A percentile compares a stretch with the other conserved stretches of the same genome.
These are phyloP conservation scores for Recurvirostra avosetta DNA, from an alignment of 2,113 vertebrate species.

Conservation along the genomic window DNA sequence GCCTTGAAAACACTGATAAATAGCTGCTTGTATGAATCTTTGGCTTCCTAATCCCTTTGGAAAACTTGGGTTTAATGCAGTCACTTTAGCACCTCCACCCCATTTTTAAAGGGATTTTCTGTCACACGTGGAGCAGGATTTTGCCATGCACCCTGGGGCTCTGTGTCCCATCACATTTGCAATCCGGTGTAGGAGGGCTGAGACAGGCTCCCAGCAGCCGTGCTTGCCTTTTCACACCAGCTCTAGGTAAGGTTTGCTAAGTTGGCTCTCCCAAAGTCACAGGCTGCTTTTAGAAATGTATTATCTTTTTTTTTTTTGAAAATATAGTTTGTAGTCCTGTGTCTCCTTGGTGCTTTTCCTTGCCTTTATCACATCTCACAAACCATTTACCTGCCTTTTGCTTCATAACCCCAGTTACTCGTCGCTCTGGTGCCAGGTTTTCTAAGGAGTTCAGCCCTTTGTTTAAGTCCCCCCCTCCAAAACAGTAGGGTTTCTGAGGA, in stretches of 20 bases:
- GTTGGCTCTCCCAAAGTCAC: neutral
- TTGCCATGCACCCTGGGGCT: neutral
- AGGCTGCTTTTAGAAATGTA: neutral
- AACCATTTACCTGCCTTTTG: neutral
- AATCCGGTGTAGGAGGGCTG: neutral
- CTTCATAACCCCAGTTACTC: neutral
- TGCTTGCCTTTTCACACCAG: neutral
- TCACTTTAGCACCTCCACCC: neutral
- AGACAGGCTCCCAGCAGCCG: neutral
- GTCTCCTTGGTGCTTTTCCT: neutral
- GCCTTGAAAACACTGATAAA: neutral
- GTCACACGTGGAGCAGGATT: neutral
- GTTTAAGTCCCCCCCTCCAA: neutral
- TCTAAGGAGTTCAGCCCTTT: neutral
- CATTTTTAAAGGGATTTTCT: neutral
- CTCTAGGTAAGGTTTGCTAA: neutral
- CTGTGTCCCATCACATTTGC: neutral
- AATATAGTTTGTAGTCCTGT: neutral
- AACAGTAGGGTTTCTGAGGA: rapidly evolving
- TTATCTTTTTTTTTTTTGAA: neutral
- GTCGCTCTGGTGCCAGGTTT: neutral
- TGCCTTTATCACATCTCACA: rapidly evolving
- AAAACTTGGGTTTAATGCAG: neutral
- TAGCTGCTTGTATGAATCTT: neutral
- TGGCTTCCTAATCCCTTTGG: neutral